Conservation (phyloP, 2,797 vertebrate species). For the Mormyrops boulengeri region DNA sequence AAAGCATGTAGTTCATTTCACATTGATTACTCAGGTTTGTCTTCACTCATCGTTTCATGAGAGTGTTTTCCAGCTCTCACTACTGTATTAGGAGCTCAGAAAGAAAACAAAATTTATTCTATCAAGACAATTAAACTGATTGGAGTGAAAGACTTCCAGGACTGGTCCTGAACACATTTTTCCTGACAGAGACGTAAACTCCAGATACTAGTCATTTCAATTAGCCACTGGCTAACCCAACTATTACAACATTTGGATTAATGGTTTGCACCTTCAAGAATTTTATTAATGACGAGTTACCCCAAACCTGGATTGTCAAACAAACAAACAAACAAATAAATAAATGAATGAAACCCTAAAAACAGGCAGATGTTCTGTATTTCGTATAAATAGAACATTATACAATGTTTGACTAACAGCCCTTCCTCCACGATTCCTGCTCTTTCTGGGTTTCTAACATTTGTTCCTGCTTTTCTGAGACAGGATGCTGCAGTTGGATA, state of each 20-base stretch:
- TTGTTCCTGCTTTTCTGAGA: constrained; percentile 58
- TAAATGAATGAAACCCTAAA: not conserved
- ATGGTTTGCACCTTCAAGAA: not conserved
- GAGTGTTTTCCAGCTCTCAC: not conserved
- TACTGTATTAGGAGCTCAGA: not conserved
- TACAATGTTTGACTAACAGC: not conserved
- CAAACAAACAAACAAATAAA: not conserved
- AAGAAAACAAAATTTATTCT: not conserved
- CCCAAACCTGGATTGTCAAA: not conserved
- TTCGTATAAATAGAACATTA: not conserved
- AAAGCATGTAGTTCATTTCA: not conserved
- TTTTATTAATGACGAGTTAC: not conserved
- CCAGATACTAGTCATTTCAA: not conserved
- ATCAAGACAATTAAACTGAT: not conserved
- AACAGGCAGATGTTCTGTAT: not conserved
- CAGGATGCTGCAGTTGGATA: constrained; percentile 47
- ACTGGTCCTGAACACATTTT: not conserved
- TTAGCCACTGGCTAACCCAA: not conserved
- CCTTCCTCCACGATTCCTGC: constrained; percentile 20
- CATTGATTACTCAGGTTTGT: not conserved
- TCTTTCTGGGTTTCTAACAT: constrained; percentile 55
- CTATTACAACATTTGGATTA: not conserved
- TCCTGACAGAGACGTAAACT: not conserved
- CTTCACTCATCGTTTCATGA: not conserved
- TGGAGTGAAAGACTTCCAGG: not conserved